phyloP scores from a whole-genome alignment of 2,797 vertebrate genomes.

The Bucorvus abyssinicus region DNA sequence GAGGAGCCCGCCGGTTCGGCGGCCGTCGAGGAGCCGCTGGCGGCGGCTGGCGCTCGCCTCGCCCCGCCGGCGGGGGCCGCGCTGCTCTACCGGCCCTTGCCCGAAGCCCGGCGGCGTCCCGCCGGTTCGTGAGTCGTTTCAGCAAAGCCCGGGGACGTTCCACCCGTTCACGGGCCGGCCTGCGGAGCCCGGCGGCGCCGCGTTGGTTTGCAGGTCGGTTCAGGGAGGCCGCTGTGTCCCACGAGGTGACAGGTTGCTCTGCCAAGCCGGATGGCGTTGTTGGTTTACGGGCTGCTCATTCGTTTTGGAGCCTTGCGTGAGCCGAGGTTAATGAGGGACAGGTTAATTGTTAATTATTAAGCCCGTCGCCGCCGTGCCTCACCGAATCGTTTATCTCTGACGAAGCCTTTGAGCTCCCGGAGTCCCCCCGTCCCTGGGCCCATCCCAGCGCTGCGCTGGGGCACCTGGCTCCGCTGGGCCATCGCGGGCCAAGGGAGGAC shows the following conservation, averaged over 20 bases:
- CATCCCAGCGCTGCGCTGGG: background rate
- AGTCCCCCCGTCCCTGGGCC: no score
- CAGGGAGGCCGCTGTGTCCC: fast-evolving
- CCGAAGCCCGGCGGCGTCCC: no score
- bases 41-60: no score
- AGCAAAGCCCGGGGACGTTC: background rate
- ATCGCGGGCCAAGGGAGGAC: background rate
- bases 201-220: background rate
- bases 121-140: no score
- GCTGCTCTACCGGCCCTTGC: no score
- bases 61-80: no score
- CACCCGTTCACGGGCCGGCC: background rate
- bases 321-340: fast-evolving
- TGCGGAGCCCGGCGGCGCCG: background rate
- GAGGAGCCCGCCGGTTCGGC: no score
- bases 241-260: fast-evolving
- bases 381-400: background rate
- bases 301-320: fast-evolving
- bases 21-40: no score
- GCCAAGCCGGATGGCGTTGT: background rate
- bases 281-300: background rate
- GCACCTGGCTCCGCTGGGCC: fast-evolving
- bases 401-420: background rate
- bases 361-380: no score
- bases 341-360: background rate